phyloP scores from a whole-genome alignment of 2,888 invertebrate genomes.

The Scaptomyza cyrtandrae region DNA sequence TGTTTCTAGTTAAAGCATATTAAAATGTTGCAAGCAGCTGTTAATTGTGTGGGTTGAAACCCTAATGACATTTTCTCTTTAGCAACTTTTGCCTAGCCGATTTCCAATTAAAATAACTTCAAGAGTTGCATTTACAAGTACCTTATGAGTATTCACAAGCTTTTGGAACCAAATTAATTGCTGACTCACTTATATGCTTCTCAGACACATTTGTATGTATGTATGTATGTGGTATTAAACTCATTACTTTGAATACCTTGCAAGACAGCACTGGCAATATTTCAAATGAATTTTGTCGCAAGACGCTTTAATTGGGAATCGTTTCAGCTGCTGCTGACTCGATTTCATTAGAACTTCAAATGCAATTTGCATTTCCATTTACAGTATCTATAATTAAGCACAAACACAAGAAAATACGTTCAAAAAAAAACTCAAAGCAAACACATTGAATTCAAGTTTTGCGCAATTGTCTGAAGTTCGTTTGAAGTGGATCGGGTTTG shows the following conservation, averaged over 20 bases:
- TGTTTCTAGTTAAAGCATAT: neutral
- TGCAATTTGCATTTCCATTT: conserved; percentile 37
- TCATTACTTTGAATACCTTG: conserved; percentile 52
- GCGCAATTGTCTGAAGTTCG: conserved; percentile 35
- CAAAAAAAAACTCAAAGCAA: conserved; percentile 38
- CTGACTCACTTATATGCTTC: conserved; percentile 40
- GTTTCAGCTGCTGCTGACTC: conserved; percentile 31
- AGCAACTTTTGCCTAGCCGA: conserved; percentile 14
- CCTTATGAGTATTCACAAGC: conserved; percentile 47
- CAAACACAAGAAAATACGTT: conserved; percentile 11
- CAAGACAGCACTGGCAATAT: conserved; percentile 41
- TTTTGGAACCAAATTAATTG: conserved; percentile 65
- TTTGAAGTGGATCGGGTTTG: conserved; percentile 70
- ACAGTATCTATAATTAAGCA: conserved; percentile 42
- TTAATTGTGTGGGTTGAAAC: too few relatives aligned
- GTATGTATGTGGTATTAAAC: conserved; percentile 30
- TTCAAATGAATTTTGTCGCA: conserved; percentile 57
- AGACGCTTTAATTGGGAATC: conserved; percentile 49
- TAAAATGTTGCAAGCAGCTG: conserved; percentile 32
- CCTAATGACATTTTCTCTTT: conserved; percentile 37
- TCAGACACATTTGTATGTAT: conserved; percentile 55
- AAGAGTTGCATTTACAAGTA: conserved; percentile 15
- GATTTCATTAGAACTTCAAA: conserved; percentile 50
- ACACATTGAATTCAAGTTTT: conserved; percentile 43
- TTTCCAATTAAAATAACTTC: conserved; percentile 68